Conservation (phyloP, 2,888 invertebrate genomes). For the Hyppa rectilinea region DNA sequence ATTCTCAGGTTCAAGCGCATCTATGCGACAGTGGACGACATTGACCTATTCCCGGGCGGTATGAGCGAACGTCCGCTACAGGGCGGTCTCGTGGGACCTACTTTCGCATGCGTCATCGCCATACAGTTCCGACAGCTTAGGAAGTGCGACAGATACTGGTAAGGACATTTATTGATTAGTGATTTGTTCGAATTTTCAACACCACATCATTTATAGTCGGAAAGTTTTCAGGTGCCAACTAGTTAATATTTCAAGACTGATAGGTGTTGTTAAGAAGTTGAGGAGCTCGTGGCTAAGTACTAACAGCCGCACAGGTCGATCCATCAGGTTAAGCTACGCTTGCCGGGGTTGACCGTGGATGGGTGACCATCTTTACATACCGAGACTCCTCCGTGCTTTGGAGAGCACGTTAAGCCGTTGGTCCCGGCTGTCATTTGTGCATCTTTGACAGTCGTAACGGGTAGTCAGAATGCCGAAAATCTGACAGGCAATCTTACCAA, state of each 20-base stretch:
- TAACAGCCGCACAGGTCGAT: too few species aligned
- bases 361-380: too few species aligned
- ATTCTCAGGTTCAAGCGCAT: slow-evolving; percentile 92
- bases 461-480: too few species aligned
- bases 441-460: too few species aligned
- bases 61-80: slow-evolving; percentile 97
- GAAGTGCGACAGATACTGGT: slow-evolving; percentile 98
- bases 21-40: slow-evolving; percentile 97
- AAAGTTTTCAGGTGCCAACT: not conserved
- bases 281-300: too few species aligned
- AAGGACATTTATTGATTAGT: slow-evolving; percentile 65
- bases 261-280: too few species aligned
- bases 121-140: slow-evolving; percentile 97
- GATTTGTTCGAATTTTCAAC: not conserved
- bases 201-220: not conserved
- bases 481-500: too few species aligned
- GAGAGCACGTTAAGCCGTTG: too few species aligned
- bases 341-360: too few species aligned
- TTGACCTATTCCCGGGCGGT: slow-evolving; percentile 98
- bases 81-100: slow-evolving; percentile 98
- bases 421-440: too few species aligned
- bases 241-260: not conserved
- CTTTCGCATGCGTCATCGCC: slow-evolving; percentile 98
- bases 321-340: too few species aligned
- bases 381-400: too few species aligned